Base-by-base conservation (phyloP, 2,888 invertebrate genomes). In the Tiliacea citrago region DNA sequence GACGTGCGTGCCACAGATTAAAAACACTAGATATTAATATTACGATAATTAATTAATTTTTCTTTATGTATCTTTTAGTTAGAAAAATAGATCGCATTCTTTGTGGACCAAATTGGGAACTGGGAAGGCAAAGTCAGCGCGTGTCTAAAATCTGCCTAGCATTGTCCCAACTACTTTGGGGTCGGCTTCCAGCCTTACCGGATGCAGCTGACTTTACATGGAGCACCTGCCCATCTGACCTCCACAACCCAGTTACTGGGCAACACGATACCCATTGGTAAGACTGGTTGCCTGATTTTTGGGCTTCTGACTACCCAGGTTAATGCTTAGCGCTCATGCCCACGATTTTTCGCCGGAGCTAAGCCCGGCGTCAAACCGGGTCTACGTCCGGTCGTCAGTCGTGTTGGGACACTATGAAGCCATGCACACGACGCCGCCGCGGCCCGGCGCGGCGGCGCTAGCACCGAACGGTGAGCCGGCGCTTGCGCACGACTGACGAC, bases 61-160 rank as follows among this genome's bases (percentile, higher is more conserved):
- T 8, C n/a, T 35, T n/a, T n/a, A n/a, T n/a, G 35, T 75, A 49
- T 68, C 24, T 35, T 51, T 53, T 39, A 53, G 0, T 9, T 12
- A 47, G 10, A 42, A 57, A 73, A 66, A 47, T 24, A 47, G 16
- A 53, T 53, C 65, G 53, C 53, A 49, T 39, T 53, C 45, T 53
- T 16, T 66, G 51, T 60, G 61, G n/a, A 18, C 42, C 21, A 42
- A 66, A 51, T 66, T 57, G 21, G 21, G n/a, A 18, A n/a, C 35
- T 39, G 55, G 2, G 18, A 53, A 58, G 57, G 57, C 58, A 12
- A 29, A n/a, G 24, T 35, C 42, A 49, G 21, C 74, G 68, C 63
- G 74, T 68, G 80, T 60, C 39, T 21, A 8, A 58, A 58, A 58
- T 29, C 24, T 57, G 24, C 16, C 18, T 18, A 8, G 4, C 9